Evolutionary conservation across 2,113 vertebrate genomes (phyloP).

Genomic region (Enhydra lutris): DNA sequence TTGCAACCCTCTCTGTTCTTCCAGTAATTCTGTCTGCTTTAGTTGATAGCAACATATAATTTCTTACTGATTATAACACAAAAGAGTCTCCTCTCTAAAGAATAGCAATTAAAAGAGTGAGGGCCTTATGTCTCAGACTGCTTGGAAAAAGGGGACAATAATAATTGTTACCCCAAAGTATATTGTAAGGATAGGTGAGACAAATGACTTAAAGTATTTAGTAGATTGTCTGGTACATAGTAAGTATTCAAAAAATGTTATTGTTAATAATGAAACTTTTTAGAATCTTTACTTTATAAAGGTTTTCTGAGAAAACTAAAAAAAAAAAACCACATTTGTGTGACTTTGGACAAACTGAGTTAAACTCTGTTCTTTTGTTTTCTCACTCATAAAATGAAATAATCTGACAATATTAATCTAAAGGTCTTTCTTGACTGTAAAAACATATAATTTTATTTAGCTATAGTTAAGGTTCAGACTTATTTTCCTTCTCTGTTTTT

Average conservation of each 20-base stretch:
- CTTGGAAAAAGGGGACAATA: background rate
- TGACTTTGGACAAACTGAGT: background rate
- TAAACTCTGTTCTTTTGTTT: slow-evolving; percentile 11
- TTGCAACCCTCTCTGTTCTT: background rate
- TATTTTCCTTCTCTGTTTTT: background rate
- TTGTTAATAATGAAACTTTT: background rate
- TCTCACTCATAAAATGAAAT: background rate
- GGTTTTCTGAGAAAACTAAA: background rate
- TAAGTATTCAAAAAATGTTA: background rate
- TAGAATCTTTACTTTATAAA: slow-evolving; percentile 22
- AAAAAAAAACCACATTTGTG: background rate
- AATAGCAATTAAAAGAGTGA: background rate
- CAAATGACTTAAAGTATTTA: background rate
- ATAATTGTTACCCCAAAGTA: background rate
- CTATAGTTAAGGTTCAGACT: background rate
- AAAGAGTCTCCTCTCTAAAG: background rate
- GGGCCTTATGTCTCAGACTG: background rate
- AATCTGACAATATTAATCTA: background rate
- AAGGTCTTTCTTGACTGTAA: slow-evolving; percentile 12
- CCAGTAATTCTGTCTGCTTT: background rate
- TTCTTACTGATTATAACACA: slow-evolving; percentile 9
- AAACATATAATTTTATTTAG: slow-evolving; percentile 2
- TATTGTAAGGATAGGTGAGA: background rate
- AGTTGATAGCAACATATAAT: background rate
- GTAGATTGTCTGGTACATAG: background rate